A percentile compares a stretch with the other conserved stretches of the same genome.
These are phyloP conservation scores for Himalopsyche anomala DNA, from an alignment of 2,888 invertebrate species.

Conservation along the genomic window DNA sequence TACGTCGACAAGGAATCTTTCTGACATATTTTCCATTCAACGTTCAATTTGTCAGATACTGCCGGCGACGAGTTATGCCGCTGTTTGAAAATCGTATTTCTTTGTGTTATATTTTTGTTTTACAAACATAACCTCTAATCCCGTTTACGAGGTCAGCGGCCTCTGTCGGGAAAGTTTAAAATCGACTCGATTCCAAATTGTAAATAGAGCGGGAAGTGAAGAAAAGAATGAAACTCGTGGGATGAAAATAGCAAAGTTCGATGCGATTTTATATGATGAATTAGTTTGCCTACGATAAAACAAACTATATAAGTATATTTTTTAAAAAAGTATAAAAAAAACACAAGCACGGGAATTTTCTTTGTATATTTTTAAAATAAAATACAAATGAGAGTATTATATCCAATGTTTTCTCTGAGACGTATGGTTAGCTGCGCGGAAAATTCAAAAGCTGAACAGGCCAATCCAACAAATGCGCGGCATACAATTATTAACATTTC, in stretches of 20 bases:
- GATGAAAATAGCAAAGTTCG: not conserved
- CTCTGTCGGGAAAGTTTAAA: constrained; percentile 17
- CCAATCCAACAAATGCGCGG: no score
- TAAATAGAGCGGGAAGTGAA: constrained; percentile 50
- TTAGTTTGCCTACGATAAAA: no score
- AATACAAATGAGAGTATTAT: no score
- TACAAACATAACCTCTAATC: constrained; percentile 57
- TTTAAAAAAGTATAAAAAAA: no score
- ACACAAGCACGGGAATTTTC: no score
- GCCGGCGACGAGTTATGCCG: not conserved
- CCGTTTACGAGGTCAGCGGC: constrained; percentile 53
- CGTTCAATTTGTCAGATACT: constrained; percentile 22
- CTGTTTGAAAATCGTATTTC: constrained; percentile 2
- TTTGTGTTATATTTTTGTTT: constrained; percentile 4
- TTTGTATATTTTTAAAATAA: no score
- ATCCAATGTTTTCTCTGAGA: no score
- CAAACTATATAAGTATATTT: no score
- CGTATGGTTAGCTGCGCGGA: no score
- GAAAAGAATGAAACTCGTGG: not conserved
- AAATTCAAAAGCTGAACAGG: no score
- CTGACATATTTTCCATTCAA: constrained; percentile 6
- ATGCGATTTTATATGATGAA: not conserved
- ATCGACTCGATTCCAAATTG: constrained; percentile 44
- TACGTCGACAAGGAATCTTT: not conserved
- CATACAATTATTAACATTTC: no score